Evolutionary conservation across 2,113 vertebrate genomes (phyloP).

Genomic region (Aptenodytes patagonicus): DNA sequence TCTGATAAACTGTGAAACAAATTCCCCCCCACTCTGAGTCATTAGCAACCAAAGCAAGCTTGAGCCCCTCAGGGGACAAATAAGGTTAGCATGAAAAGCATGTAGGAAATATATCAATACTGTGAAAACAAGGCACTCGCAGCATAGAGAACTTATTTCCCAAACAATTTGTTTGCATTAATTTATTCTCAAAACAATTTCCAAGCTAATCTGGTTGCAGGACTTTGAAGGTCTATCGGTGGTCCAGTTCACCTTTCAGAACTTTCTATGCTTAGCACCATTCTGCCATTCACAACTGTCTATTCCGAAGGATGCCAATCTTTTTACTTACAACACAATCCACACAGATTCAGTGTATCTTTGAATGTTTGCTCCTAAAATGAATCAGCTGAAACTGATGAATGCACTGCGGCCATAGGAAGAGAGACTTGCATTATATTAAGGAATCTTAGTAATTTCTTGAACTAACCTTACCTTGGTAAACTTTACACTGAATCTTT

Average conservation of each 20-base stretch:
- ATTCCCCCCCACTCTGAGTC: not conserved
- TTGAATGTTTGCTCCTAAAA: not conserved
- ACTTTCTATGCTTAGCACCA: not conserved
- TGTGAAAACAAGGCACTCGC: not conserved
- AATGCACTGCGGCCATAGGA: not conserved
- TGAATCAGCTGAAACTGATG: not conserved
- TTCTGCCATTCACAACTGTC: not conserved
- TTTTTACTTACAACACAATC: not conserved
- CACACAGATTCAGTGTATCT: not conserved
- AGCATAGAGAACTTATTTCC: not conserved
- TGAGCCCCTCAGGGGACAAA: not conserved
- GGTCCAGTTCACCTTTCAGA: not conserved
- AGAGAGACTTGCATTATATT: not conserved
- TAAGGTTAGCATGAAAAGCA: not conserved
- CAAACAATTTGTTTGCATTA: not conserved
- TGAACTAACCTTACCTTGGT: not conserved
- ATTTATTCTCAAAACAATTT: not conserved
- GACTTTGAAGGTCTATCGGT: accelerated
- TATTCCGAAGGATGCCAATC: not conserved
- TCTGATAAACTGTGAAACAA: not conserved
- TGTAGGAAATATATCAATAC: not conserved
- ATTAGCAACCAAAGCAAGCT: not conserved
- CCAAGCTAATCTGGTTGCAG: not conserved
- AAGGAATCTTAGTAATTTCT: not conserved
- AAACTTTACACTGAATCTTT: not conserved